These are phyloP conservation scores for Chroicocephalus ridibundus DNA, from an alignment of 2,113 vertebrate genomes.

Conservation along the genomic window DNA sequence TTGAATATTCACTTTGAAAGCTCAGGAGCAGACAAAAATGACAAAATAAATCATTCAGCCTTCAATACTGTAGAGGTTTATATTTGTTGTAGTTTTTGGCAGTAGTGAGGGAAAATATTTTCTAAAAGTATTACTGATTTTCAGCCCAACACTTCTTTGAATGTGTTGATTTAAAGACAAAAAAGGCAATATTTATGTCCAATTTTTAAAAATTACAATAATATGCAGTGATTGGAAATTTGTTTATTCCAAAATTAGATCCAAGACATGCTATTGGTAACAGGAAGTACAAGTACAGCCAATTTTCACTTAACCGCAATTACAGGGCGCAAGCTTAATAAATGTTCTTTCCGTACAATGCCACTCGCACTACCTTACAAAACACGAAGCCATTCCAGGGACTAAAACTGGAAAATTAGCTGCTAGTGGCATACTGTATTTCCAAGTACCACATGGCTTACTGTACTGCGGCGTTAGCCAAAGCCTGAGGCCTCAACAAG, in stretches of 20 bases:
- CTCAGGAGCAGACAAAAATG: background rate
- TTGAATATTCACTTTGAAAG: background rate
- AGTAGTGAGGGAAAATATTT: slow-evolving; percentile 19
- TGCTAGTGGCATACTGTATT: background rate
- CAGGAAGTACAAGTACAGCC: background rate
- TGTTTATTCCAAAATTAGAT: background rate
- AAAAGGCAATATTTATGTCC: background rate
- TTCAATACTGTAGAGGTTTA: background rate
- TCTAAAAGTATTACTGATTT: background rate
- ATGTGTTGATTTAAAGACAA: background rate
- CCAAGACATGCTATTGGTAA: background rate
- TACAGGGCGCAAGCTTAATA: background rate
- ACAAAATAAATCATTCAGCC: background rate
- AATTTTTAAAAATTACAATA: background rate
- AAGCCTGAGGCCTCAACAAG: slow-evolving; percentile 23
- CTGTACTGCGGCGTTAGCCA: background rate
- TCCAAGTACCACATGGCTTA: slow-evolving; percentile 44
- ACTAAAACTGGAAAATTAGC: slow-evolving; percentile 33
- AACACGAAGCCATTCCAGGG: background rate
- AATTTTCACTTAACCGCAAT: background rate
- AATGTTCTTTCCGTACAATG: background rate
- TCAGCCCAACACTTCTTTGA: background rate
- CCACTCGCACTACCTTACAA: background rate
- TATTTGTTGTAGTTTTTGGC: background rate
- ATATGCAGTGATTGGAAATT: background rate